phyloP scores from a whole-genome alignment of 2,113 vertebrate species.

The Syngnathus typhle region DNA sequence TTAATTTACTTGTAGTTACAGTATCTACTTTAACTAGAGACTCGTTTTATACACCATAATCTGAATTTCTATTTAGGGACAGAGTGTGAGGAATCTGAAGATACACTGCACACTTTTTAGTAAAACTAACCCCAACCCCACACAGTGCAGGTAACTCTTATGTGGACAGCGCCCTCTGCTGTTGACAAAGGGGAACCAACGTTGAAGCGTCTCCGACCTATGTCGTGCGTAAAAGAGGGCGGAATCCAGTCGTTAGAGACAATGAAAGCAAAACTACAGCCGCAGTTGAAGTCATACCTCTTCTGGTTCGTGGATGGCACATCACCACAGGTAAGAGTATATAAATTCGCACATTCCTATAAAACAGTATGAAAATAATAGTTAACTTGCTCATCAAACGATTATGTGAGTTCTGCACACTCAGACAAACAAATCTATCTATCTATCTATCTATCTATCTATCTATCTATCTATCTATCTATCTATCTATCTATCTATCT shows the following conservation, averaged over 20 bases:
- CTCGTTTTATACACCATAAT: no score
- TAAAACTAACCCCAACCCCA: no score
- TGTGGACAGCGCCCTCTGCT: not conserved
- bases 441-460: not conserved
- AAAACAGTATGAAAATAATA: no score
- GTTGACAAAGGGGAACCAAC: not conserved
- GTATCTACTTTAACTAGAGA: no score
- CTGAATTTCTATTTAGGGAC: no score
- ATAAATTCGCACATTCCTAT: not conserved
- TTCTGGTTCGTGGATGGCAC: not conserved
- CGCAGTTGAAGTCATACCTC: not conserved
- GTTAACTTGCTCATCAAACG: no score
- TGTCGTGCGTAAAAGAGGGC: not conserved
- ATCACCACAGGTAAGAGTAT: not conserved
- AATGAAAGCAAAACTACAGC: not conserved
- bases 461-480: not conserved
- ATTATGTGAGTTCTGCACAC: no score
- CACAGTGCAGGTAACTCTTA: not conserved
- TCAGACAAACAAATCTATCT: not conserved
- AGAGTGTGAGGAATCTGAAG: no score
- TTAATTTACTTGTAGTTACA: no score
- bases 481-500: not conserved
- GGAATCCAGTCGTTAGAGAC: not conserved
- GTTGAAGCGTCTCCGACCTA: not conserved
- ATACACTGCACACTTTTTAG: no score